Evolutionary conservation across 2,113 vertebrate species (phyloP), one percentile per base, ranked within the genome.

Genomic region (Neopipo cinnamomea): DNA sequence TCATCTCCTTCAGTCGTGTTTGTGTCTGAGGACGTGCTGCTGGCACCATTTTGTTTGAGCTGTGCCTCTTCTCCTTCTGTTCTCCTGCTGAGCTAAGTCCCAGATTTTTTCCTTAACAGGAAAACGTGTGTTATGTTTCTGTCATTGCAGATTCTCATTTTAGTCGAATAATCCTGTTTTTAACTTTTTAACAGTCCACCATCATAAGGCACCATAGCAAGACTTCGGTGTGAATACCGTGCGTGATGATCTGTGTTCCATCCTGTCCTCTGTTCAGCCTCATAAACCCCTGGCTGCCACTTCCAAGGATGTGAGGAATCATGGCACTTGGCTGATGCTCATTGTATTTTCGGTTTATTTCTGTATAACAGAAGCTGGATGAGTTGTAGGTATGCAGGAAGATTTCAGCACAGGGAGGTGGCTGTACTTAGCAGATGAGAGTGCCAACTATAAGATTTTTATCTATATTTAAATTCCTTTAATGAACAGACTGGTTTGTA

Each of bases 41-140:
- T 97, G 93, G 94, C 95, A 96, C 95, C 95, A 95, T 97, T 78
- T 95, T 96, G 95, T 67, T 95, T 95, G 67, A 81, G 63, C 91
- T 95, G 52, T 94, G 96, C 96, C 96, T 97, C 94, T 97, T 94
- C 94, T 96, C 93, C 95, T 95, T 96, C 93, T 96, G 95, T 94
- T 96, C 94, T 47, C 28, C 2, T 88, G 91, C 92, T 96, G 87
- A 85, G 89, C 77, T 59, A 83, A 96, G 81, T 89, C 87, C 53
- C 89, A 95, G 94, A 88, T 96, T 89, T 76, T 52, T 89, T 58
- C 93, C 88, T 81, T 95, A 93, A 84, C 47, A 50, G 89, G 92
- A 63, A 91, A 89, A 86, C 4, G n/a, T 8, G 2, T 62, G 42
- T 88, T 96, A 77, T 90, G 91, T 81, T 92, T 95, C 86, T 85